These are phyloP conservation scores for Mastigias papua DNA, from an alignment of 30 jellyfish, hydroid and myxozoan genomes.

Conservation along the genomic window DNA sequence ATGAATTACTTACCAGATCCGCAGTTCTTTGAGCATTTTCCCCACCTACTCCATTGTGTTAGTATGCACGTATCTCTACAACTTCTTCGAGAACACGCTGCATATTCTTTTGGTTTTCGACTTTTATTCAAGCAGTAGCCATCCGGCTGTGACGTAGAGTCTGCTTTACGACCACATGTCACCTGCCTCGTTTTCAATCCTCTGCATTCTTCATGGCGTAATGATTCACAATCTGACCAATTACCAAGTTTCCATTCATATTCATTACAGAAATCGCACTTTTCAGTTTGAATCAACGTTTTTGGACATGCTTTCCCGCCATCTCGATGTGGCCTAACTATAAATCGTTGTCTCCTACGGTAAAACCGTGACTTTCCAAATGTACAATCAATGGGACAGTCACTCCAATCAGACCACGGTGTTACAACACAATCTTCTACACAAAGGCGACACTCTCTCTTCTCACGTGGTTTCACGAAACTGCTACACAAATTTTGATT, in stretches of 20 bases:
- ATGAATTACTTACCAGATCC: constrained; percentile 49
- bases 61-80: constrained; percentile 34
- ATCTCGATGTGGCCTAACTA: constrained; percentile 25
- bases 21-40: constrained; percentile 61
- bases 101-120: constrained; percentile 47
- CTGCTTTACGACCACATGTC: constrained; percentile 17
- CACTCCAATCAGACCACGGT: constrained; percentile 78
- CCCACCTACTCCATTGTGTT: constrained; percentile 67
- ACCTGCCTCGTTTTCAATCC: constrained; percentile 68
- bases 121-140: constrained; percentile 37
- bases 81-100: constrained; percentile 26
- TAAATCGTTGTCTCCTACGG: constrained; percentile 49
- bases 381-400: constrained; percentile 53
- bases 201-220: constrained; percentile 40
- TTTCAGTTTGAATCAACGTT: constrained; percentile 12
- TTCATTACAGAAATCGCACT: constrained; percentile 42
- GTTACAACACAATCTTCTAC: constrained; percentile 57
- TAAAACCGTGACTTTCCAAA: neutral
- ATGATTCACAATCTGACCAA: constrained; percentile 55
- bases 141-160: constrained; percentile 30
- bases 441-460: constrained; percentile 62
- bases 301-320: constrained; percentile 63
- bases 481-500: constrained; percentile 50
- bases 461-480: constrained; percentile 52
- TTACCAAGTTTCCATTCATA: constrained; percentile 26